These are phyloP conservation scores for Plectrocnemia conspersa DNA, from an alignment of 1,140 invertebrate species.

Conservation along the genomic window DNA sequence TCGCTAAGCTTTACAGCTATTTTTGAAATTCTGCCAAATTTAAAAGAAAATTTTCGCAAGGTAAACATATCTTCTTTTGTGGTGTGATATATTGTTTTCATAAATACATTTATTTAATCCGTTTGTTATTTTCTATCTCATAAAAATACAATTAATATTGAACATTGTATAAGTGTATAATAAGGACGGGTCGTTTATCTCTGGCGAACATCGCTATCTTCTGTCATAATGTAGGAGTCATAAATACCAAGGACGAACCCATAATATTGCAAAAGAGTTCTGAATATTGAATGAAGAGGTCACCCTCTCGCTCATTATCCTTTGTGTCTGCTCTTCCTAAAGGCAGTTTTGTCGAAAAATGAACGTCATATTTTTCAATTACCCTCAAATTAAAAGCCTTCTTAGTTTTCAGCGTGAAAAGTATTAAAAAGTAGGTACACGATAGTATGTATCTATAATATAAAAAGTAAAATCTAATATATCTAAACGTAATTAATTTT, in stretches of 20 bases:
- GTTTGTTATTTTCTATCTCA: no score
- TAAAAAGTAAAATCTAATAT: neutral
- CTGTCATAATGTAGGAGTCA: constrained; percentile 3
- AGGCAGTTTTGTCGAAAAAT: constrained; percentile 3
- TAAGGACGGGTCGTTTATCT: no score
- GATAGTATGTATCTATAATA: neutral
- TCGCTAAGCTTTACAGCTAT: no score
- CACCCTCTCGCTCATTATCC: constrained; percentile 10
- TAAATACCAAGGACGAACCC: constrained; percentile 3
- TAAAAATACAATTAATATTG: no score
- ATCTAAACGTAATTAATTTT: constrained; percentile 25
- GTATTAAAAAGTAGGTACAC: neutral
- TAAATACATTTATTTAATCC: no score
- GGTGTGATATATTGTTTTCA: no score
- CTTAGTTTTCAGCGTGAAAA: neutral
- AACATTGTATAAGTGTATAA: no score
- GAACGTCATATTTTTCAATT: constrained; percentile 19
- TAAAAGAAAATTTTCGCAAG: no score
- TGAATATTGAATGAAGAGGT: constrained; percentile 12
- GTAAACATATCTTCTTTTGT: no score
- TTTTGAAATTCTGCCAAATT: no score
- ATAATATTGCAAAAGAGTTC: constrained; percentile 9
- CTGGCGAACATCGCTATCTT: no score
- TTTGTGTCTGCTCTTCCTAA: constrained; percentile 5
- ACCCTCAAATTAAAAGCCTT: constrained; percentile 16